Evolutionary conservation across 2,888 invertebrate species (phyloP).

Genomic region (Carcina quercana): DNA sequence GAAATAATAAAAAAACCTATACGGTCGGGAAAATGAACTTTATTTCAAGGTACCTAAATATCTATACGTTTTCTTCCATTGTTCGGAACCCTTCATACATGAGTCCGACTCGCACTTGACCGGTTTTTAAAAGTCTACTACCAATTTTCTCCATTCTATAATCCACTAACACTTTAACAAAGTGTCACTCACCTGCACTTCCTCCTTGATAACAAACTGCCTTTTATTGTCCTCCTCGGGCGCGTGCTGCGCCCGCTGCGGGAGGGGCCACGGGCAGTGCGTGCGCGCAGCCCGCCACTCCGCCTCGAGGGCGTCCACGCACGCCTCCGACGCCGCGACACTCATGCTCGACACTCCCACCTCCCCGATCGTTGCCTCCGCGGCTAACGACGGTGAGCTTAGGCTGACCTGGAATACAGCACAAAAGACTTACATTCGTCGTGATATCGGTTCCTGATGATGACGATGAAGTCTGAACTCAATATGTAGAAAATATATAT

Average conservation of each 20-base stretch:
- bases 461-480: too few relatives aligned
- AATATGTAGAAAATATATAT: too few relatives aligned
- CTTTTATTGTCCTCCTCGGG: slow-evolving; percentile 14
- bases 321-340: slow-evolving; percentile 1
- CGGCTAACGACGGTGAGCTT: slow-evolving; percentile 2
- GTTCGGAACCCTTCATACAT: too few relatives aligned
- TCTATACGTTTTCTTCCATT: too few relatives aligned
- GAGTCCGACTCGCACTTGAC: too few relatives aligned
- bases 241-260: slow-evolving; percentile 18
- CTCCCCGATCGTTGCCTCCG: slow-evolving; percentile 5
- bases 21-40: too few relatives aligned
- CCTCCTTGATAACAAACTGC: slow-evolving; percentile 35
- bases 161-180: not conserved
- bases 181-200: slow-evolving; percentile 28
- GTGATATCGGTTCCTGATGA: too few relatives aligned
- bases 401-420: slow-evolving; percentile 11
- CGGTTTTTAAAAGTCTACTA: too few relatives aligned
- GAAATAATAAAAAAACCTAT: too few relatives aligned
- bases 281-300: slow-evolving; percentile 51
- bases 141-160: too few relatives aligned
- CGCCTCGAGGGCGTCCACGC: slow-evolving; percentile 12
- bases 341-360: slow-evolving; percentile 1
- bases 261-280: slow-evolving; percentile 65
- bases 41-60: too few relatives aligned
- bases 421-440: too few relatives aligned